Evolutionary conservation across 2,113 vertebrate species (phyloP).

Genomic region (Syngnathoides biaculeatus): DNA sequence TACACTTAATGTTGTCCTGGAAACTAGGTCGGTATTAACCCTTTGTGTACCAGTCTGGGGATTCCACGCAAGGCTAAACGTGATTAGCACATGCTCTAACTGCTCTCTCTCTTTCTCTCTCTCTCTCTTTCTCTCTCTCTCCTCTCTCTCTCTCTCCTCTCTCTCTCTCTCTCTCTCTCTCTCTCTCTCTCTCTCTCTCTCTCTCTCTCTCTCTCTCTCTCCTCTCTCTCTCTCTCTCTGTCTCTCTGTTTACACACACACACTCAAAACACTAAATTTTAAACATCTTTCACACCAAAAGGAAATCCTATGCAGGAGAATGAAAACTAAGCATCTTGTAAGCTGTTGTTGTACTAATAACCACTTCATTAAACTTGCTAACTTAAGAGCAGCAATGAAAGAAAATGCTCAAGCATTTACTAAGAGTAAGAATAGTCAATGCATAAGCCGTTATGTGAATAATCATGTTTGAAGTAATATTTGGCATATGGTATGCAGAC

Average conservation of each 20-base stretch:
- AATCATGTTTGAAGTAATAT: conserved; percentile 3
- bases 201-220: conserved; percentile 8
- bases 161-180: too few relatives aligned
- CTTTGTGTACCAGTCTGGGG: conserved; percentile 46
- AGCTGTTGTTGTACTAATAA: conserved; percentile 28
- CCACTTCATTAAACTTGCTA: conserved; percentile 27
- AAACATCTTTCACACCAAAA: conserved; percentile 23
- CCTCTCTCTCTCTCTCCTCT: conserved; percentile 11
- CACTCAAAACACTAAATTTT: neutral
- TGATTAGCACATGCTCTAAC: conserved; percentile 37
- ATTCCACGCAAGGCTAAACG: conserved; percentile 45
- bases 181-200: too few relatives aligned
- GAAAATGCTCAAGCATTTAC: conserved; percentile 1
- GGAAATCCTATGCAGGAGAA: conserved; percentile 54
- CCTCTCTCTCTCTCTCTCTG: conserved; percentile 6
- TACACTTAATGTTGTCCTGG: conserved; percentile 70
- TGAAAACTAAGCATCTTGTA: conserved; percentile 22
- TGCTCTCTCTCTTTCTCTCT: conserved; percentile 16
- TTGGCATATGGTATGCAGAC: conserved; percentile 21
- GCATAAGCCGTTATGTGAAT: neutral
- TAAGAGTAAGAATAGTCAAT: too few relatives aligned
- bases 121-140: too few relatives aligned
- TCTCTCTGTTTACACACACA: neutral
- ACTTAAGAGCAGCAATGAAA: conserved; percentile 27
- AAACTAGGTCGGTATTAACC: conserved; percentile 76